phyloP scores from a whole-genome alignment of 2,113 vertebrate species.

The Xyrauchen texanus region DNA sequence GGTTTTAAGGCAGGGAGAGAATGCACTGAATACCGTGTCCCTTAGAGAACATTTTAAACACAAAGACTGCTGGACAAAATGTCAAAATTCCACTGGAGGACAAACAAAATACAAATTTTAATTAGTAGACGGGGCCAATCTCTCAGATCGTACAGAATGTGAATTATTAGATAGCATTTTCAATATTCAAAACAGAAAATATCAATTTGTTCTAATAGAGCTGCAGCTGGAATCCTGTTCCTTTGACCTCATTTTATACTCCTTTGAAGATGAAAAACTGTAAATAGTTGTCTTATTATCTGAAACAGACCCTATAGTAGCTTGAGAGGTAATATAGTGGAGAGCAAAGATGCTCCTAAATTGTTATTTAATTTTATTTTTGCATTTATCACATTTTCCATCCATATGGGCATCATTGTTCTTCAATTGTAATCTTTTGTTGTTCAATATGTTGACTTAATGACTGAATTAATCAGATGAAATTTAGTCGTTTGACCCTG shows the following conservation, averaged over 20 bases:
- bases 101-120: conserved; percentile 1
- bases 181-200: background rate
- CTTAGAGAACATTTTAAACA: conserved; percentile 20
- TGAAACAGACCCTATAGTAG: no score
- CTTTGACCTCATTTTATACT: no score
- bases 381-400: conserved; percentile 12
- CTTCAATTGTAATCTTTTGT: background rate
- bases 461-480: conserved; percentile 3
- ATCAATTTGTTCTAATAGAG: background rate
- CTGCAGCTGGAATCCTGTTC: no score
- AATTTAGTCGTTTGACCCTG: conserved; percentile 10
- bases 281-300: no score
- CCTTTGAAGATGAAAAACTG: no score
- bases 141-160: background rate
- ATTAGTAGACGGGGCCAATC: background rate
- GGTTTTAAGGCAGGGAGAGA: conserved; percentile 12
- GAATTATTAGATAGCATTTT: background rate
- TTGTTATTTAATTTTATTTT: no score
- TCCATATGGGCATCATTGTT: background rate
- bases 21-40: background rate
- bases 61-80: conserved; percentile 3
- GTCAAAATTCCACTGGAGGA: background rate
- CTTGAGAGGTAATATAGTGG: background rate
- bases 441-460: background rate
- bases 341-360: no score